A percentile compares a stretch with the other conserved stretches of the same genome.
These are phyloP conservation scores for Ormyrus pomaceus DNA, from an alignment of 2,888 invertebrate species.

Conservation along the genomic window DNA sequence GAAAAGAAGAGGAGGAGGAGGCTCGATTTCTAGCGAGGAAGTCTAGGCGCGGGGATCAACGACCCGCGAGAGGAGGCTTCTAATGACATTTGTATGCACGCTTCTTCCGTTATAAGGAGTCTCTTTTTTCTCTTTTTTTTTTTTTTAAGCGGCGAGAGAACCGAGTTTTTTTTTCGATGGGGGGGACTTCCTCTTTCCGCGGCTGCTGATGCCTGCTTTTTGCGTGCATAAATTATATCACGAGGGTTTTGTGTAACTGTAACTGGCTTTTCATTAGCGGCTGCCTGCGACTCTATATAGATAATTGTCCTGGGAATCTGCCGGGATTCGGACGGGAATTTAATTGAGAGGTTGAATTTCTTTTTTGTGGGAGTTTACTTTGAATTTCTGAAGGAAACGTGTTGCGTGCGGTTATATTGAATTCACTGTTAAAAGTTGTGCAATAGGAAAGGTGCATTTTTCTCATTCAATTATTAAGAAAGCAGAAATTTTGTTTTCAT, in stretches of 20 bases:
- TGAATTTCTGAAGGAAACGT: not conserved
- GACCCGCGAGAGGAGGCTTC: constrained; percentile 39
- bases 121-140: constrained; percentile 15
- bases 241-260: constrained; percentile 5
- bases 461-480: too few species aligned
- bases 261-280: constrained; percentile 10
- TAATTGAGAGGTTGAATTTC: constrained; percentile 10
- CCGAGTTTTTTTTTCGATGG: not conserved
- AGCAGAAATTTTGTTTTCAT: too few species aligned
- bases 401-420: too few species aligned
- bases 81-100: constrained; percentile 52
- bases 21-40: constrained; percentile 45
- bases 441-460: too few species aligned
- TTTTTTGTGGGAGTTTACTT: constrained; percentile 5
- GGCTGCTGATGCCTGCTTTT: constrained; percentile 5
- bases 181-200: not conserved
- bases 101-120: constrained; percentile 41
- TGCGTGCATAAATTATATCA: constrained; percentile 11
- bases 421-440: too few species aligned
- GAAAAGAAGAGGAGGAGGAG: constrained; percentile 1
- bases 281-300: not conserved
- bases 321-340: not conserved
- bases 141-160: constrained; percentile 2
- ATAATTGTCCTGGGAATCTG: constrained; percentile 25
- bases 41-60: constrained; percentile 33